Percentiles rank a stretch among this genome's conserved stretches.
Evolutionary conservation across 2,797 vertebrate genomes (phyloP).

Genomic region (Chelonia mydas): DNA sequence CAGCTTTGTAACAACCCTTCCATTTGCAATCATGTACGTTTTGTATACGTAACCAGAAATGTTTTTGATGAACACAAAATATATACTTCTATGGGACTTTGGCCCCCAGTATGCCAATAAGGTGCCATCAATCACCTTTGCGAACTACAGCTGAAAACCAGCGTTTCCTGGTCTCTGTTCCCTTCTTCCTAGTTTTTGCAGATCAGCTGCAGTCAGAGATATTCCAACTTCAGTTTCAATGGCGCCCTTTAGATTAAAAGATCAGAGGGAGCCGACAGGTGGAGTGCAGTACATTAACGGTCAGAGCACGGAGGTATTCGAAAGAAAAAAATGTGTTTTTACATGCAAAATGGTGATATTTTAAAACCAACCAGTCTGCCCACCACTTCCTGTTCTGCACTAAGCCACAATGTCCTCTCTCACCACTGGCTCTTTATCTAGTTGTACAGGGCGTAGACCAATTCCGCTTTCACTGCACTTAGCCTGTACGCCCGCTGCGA

Average conservation of each 20-base stretch:
- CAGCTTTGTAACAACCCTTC: neutral
- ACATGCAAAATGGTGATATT: neutral
- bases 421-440: neutral
- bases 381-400: slow-evolving; percentile 46
- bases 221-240: neutral
- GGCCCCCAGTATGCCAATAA: neutral
- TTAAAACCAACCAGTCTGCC: neutral
- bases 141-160: neutral
- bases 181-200: neutral
- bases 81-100: slow-evolving; percentile 7
- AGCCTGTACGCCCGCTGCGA: neutral
- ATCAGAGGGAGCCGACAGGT: neutral
- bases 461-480: neutral
- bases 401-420: slow-evolving; percentile 22
- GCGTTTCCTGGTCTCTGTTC: neutral
- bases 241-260: neutral
- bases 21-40: neutral
- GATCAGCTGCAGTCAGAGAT: neutral
- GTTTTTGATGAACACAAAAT: neutral
- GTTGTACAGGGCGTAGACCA: neutral
- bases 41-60: neutral
- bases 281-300: neutral
- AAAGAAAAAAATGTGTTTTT: slow-evolving; percentile 8
- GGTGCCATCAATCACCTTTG: neutral
- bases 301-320: neutral